A percentile compares a stretch with the other conserved stretches of the same genome.
phyloP scores from a whole-genome alignment of 2,797 vertebrate genomes.

The Parauchenoglanis punctatus region DNA sequence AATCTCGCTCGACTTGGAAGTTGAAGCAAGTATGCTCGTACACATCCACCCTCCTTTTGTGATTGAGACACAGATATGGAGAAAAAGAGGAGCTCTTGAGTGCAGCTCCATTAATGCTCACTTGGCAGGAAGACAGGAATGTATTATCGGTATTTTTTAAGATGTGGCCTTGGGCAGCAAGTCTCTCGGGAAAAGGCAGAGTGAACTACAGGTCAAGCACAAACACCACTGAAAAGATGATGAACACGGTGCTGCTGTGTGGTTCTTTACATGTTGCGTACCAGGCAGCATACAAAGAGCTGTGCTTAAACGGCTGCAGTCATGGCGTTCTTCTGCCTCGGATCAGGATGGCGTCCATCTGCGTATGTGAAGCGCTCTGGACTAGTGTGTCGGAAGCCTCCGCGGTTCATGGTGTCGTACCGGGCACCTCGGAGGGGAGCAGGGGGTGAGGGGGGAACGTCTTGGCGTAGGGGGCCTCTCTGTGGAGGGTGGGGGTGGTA shows the following conservation, averaged over 20 bases:
- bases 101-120: slow-evolving; percentile 2
- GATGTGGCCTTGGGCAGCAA: slow-evolving; percentile 43
- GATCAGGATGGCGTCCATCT: slow-evolving; percentile 73
- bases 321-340: slow-evolving; percentile 86
- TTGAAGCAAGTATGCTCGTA: not conserved
- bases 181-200: slow-evolving; percentile 29
- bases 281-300: not conserved
- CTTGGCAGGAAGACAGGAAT: slow-evolving; percentile 38
- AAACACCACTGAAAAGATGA: slow-evolving; percentile 34
- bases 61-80: slow-evolving; percentile 4
- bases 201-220: slow-evolving; percentile 38
- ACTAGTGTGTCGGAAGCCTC: slow-evolving; percentile 71
- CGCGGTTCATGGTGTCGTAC: slow-evolving; percentile 82
- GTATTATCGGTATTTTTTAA: slow-evolving; percentile 21
- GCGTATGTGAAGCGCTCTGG: slow-evolving; percentile 79
- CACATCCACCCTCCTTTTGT: slow-evolving; percentile 16
- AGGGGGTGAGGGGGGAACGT: slow-evolving; percentile 92
- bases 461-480: slow-evolving; percentile 91
- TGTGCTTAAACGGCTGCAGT: slow-evolving; percentile 85
- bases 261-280: not conserved
- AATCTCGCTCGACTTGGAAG: slow-evolving; percentile 23
- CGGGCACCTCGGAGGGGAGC: slow-evolving; percentile 79
- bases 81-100: slow-evolving; percentile 14
- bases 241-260: not conserved
- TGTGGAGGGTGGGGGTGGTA: slow-evolving; percentile 77